Base-by-base conservation (phyloP, 2,113 vertebrate species). In the Pseudorectes ferrugineus region DNA sequence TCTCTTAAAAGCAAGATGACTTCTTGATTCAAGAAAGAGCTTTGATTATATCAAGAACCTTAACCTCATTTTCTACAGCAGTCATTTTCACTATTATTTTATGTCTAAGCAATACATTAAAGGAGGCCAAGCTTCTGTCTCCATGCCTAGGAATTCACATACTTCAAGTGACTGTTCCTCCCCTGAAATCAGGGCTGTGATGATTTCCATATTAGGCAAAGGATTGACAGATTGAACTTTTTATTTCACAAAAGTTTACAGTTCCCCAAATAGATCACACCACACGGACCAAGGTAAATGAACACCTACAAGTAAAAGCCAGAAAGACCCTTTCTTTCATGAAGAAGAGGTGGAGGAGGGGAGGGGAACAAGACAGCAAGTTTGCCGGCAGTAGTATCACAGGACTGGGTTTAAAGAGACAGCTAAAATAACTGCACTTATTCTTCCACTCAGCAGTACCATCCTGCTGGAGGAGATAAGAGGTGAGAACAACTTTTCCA, bases 401-500 rank as follows among this genome's bases (percentile, higher is more conserved):
- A 83, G n/a, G 35, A 80, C 1, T 35, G 11, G 29, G 31, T 48
- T 90, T 87, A 84, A 18, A 76, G 42, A 89, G n/a, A 76, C 36
- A 45, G 40, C 72, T 85, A 71, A 92, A 96, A 63, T 86, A 95
- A 95, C 49, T 12, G n/a, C 71, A 70, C 42, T 88, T 76, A 51
- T 0, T 89, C 46, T 71, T 80, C 51, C 88, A 93, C 82, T 95
- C 92, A 88, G 67, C 55, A 93, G 54, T 51, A 85, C 59, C 54
- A 63, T 15, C 38, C 70, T 51, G 14, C 68, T 59, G 25, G 33
- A 83, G 67, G 63, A 94, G 93, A 88, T 83, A 95, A 94, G 92
- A 93, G 63, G 89, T 3, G 38, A 94, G 71, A 95, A 96, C 89
- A 95, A 88, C 43, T 92, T 92, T 86, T 46, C 88, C 55, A 94